Base-by-base conservation (phyloP, 2,113 vertebrate species). In the Heterocephalus glaber region DNA sequence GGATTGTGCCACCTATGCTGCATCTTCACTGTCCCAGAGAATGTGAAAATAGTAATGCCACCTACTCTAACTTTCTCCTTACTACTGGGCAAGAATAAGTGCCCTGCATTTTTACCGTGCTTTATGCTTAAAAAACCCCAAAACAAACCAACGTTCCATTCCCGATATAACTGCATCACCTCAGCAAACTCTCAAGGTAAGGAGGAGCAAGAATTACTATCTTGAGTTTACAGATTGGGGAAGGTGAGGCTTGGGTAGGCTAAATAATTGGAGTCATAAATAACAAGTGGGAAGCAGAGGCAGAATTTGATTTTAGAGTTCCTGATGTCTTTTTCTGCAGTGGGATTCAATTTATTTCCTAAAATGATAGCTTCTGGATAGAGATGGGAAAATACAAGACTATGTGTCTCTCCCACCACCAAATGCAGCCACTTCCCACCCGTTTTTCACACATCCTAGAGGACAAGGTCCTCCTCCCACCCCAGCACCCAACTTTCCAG, bases 391-490 rank as follows among this genome's bases (percentile, higher is more conserved):
- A 47, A 28, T 49, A 17, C 66, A 79, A 12, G 30, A 28, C 7
- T 47, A 12, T 2, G 17, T 3, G 2, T 1, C 28, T 8, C 44
- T 9, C 35, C 2, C 38, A 7, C 28, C 54, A 7, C 30, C 19
- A 28, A 33, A 12, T 0, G 3, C 8, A 1, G 16, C 38, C 28
- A 0, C 12, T 33, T 52, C 1, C 33, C 1, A 9, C 22, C 22
- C 1, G 0, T 30, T 52, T 41, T 7, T 17, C 47, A 0, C 1
- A 16, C 0, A 24, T 4, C 49, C 38, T 12, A 0, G 5, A 0
- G 35, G 33, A 19, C 41, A 17, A 3, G 2, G 7, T 16, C 5
- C 35, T 4, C 10, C 41, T 22, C 2, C 1, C 9, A 0, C 1
- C 56, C 13, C 33, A 49, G 13, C 8, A 4, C 83, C 56, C 77